Evolutionary conservation across 2,113 vertebrate genomes (phyloP).

Genomic region (Patagioenas fasciata): DNA sequence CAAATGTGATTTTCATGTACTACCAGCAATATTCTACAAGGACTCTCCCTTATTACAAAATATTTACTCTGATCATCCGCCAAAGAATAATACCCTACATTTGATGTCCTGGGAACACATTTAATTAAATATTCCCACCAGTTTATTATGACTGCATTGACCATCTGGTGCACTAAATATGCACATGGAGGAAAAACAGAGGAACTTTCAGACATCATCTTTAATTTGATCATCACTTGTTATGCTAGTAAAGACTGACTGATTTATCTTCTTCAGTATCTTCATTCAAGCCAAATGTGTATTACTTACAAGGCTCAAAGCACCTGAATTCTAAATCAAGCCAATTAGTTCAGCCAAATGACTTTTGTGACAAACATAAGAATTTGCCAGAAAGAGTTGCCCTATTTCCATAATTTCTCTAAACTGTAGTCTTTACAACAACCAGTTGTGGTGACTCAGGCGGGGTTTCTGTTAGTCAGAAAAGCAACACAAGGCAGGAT

Average conservation of each 20-base stretch:
- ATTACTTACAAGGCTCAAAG: background rate
- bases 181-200: background rate
- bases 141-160: conserved; percentile 52
- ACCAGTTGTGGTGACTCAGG: background rate
- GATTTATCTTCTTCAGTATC: background rate
- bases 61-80: conserved; percentile 56
- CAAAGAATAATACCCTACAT: conserved; percentile 41
- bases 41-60: conserved; percentile 35
- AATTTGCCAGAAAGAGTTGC: background rate
- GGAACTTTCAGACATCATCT: conserved; percentile 13
- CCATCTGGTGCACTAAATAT: conserved; percentile 53
- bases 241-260: background rate
- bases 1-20: conserved; percentile 15
- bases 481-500: background rate
- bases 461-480: background rate
- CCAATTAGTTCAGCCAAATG: background rate
- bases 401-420: background rate
- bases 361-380: background rate
- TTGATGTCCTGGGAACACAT: conserved; percentile 39
- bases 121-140: conserved; percentile 60
- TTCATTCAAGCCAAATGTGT: background rate
- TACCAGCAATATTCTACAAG: conserved; percentile 13
- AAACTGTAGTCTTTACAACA: background rate
- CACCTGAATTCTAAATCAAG: background rate
- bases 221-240: conserved; percentile 24